Evolutionary conservation across 2,113 vertebrate species (phyloP), one percentile per base, ranked within the genome.

Genomic region (Leptodactylus fuscus): DNA sequence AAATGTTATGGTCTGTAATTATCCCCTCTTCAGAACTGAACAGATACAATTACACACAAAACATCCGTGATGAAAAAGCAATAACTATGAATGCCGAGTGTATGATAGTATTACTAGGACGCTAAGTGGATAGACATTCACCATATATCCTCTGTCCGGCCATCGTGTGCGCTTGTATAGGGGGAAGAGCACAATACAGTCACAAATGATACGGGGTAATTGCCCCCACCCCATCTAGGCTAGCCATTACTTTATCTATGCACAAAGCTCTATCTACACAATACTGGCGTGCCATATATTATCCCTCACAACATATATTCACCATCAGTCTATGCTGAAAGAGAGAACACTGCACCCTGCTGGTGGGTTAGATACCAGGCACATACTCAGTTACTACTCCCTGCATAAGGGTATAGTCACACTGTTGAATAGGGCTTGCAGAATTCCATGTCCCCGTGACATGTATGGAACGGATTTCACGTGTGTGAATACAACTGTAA

Each of bases 1-100:
- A 86, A 86, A 86, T 81, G 84, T 70, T 86, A 71, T 86, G 69
- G 49, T 65, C 84, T 86, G 38, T 81, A 55, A 86, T 86, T 86
- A 81, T 81, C 36, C 41, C 34, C 75, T 85, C 65, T 85, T 85
- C 44, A 53, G 69, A 80, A 80, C 34, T 32, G 24, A 55, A 60
- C 24, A 58, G 6, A 53, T 24, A 41, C 32, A 32, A 82, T 81
- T 24, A 51, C 27, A 82, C 27, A 69, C 24, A 53, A 82, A 55
- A 82, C 67, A 53, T 29, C 51, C 27, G 70, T 71, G 60, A 74
- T 74, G 36, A 58, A 69, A 74, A 83, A 71, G 32, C 81, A 71
- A 38, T 55, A 44, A 71, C 51, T 41, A 74, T 44, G 29, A 32
- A 73, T 34, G 71, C n/a, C 6, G 29, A 55, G 22, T 81, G 20